A percentile compares a stretch with the other conserved stretches of the same genome.
Evolutionary conservation across 2,888 invertebrate species (phyloP).

Genomic region (Panopea generosa): DNA sequence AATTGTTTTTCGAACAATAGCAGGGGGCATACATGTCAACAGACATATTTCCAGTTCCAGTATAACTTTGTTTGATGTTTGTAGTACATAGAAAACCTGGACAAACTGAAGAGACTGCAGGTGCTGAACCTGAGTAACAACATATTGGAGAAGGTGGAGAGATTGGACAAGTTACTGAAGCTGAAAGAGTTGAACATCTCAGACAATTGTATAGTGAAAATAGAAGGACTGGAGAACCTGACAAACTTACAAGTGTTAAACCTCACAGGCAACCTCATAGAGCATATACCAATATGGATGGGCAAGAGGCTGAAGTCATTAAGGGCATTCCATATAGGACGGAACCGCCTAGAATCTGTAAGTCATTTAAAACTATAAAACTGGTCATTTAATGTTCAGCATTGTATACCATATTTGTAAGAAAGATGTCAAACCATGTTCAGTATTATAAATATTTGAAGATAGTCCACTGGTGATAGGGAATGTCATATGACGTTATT

Average conservation of each 20-base stretch:
- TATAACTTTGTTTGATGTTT: too few relatives aligned
- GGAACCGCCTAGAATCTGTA: conserved; percentile 81
- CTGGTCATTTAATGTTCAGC: not conserved
- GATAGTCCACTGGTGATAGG: too few relatives aligned
- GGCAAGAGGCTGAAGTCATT: conserved; percentile 80
- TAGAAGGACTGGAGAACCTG: conserved; percentile 82
- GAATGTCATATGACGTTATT: too few relatives aligned
- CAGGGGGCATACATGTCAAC: too few relatives aligned
- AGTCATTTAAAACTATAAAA: too few relatives aligned
- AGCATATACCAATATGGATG: conserved; percentile 82
- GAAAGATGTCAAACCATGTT: not conserved
- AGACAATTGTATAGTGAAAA: conserved; percentile 78
- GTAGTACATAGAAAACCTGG: conserved; percentile 84
- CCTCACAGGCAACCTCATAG: conserved; percentile 80
- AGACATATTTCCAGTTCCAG: too few relatives aligned
- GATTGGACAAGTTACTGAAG: conserved; percentile 79
- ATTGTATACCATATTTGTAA: not conserved
- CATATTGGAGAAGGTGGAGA: conserved; percentile 84
- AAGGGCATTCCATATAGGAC: conserved; percentile 77
- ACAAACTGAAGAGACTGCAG: conserved; percentile 79
- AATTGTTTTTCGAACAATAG: too few relatives aligned
- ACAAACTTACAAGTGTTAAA: conserved; percentile 80
- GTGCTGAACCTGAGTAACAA: conserved; percentile 81
- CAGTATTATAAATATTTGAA: too few relatives aligned
- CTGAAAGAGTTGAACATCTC: conserved; percentile 83